These are phyloP conservation scores for Orientallactaga bullata DNA, from an alignment of 2,113 vertebrate genomes.

Conservation along the genomic window DNA sequence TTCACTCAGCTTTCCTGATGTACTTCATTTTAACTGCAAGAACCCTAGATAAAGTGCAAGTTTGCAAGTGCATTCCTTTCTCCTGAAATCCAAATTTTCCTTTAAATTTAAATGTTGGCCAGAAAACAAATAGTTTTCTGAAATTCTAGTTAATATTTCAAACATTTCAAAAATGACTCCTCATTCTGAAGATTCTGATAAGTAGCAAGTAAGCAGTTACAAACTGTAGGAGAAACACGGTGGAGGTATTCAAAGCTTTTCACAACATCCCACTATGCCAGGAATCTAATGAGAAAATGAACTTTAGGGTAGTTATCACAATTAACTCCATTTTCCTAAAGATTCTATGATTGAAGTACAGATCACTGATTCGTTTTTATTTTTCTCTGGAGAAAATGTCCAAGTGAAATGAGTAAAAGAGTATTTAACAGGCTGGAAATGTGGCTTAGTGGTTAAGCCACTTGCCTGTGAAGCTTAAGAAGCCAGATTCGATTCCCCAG, in stretches of 20 bases:
- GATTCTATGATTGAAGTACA: neutral
- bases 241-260: conserved; percentile 1
- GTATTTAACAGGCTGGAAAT: neutral
- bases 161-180: conserved; percentile 56
- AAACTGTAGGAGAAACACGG: neutral
- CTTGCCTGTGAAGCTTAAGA: no score
- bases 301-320: conserved; percentile 20
- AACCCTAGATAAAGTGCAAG: neutral
- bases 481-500: no score
- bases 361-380: conserved; percentile 11
- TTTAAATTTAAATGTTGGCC: conserved; percentile 13
- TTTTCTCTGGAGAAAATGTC: conserved; percentile 31
- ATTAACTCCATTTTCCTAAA: conserved; percentile 23
- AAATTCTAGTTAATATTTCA: conserved; percentile 48
- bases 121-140: conserved; percentile 13
- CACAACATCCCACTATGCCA: neutral
- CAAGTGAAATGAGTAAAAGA: neutral
- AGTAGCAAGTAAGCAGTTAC: neutral
- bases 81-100: conserved; percentile 29
- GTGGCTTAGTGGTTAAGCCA: no score
- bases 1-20: neutral
- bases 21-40: neutral
- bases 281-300: conserved; percentile 40
- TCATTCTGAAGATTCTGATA: neutral
- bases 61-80: neutral